A percentile compares a stretch with the other conserved stretches of the same genome.
Evolutionary conservation across 2,888 invertebrate genomes (phyloP).

Genomic region (Andrena trimmerana): DNA sequence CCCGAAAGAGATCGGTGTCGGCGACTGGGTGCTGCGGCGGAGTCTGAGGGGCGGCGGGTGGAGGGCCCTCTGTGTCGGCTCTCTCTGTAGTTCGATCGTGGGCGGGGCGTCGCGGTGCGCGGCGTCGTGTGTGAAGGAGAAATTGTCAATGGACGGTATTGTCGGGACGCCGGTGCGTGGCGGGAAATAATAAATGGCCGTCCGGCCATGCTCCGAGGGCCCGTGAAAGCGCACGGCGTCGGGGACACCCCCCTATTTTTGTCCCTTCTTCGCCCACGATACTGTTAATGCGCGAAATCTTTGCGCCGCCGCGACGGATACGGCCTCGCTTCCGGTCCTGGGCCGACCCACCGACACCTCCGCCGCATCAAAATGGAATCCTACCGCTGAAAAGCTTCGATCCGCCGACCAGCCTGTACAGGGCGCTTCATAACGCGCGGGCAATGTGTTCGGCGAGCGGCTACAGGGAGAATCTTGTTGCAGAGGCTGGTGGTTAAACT

Average conservation of each 20-base stretch:
- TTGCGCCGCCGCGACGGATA: slow-evolving; percentile 44
- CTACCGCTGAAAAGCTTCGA: slow-evolving; percentile 41
- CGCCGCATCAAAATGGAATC: slow-evolving; percentile 52
- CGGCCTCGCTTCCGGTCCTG: slow-evolving; percentile 47
- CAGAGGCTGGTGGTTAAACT: no score
- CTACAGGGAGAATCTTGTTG: no score
- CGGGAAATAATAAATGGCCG: slow-evolving; percentile 81
- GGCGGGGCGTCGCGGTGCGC: slow-evolving; percentile 83
- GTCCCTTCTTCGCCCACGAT: slow-evolving; percentile 55
- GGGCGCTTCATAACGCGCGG: background rate
- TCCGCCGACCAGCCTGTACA: background rate
- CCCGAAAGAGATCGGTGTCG: slow-evolving; percentile 46
- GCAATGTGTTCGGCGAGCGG: no score
- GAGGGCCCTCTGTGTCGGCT: slow-evolving; percentile 67
- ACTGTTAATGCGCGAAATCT: slow-evolving; percentile 69
- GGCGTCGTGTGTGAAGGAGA: slow-evolving; percentile 81
- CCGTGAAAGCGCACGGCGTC: slow-evolving; percentile 56
- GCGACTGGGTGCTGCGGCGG: slow-evolving; percentile 31
- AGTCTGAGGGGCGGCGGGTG: slow-evolving; percentile 18
- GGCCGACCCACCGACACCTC: slow-evolving; percentile 56
- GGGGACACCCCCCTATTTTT: slow-evolving; percentile 69
- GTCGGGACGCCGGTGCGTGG: slow-evolving; percentile 71
- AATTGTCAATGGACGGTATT: slow-evolving; percentile 83
- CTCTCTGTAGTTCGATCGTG: slow-evolving; percentile 82
- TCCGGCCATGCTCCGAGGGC: slow-evolving; percentile 65